Percentiles rank a stretch among this genome's conserved stretches.
phyloP scores from a whole-genome alignment of 2,113 vertebrate genomes.

The Amblyornis subalaris region DNA sequence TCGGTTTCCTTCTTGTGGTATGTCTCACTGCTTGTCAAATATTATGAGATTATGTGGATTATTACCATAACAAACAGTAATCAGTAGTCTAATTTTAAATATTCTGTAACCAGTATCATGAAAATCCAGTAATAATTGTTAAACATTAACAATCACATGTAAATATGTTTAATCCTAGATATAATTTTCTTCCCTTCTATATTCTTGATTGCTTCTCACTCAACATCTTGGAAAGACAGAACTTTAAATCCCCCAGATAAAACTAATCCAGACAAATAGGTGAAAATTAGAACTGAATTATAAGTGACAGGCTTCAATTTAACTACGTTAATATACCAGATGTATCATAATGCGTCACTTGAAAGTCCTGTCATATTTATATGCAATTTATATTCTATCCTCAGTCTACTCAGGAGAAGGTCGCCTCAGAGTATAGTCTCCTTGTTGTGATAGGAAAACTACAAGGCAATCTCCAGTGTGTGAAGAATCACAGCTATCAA shows the following conservation, averaged over 20 bases:
- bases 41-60: background rate
- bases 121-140: background rate
- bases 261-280: background rate
- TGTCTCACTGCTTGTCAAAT: background rate
- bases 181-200: background rate
- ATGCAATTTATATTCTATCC: background rate
- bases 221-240: background rate
- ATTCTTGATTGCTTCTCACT: background rate
- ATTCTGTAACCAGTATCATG: background rate
- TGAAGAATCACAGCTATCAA: background rate
- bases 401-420: background rate
- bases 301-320: background rate
- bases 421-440: background rate
- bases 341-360: background rate
- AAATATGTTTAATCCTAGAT: background rate
- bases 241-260: background rate
- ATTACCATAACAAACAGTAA: background rate
- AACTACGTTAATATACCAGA: background rate
- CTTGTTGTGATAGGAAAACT: background rate
- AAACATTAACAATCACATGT: background rate
- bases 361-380: background rate
- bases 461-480: background rate
- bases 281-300: background rate
- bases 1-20: background rate
- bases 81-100: background rate